A percentile compares a stretch with the other conserved stretches of the same genome.
These are phyloP conservation scores for Argyrosomus regius DNA, from an alignment of 2,797 vertebrate genomes.

Conservation along the genomic window DNA sequence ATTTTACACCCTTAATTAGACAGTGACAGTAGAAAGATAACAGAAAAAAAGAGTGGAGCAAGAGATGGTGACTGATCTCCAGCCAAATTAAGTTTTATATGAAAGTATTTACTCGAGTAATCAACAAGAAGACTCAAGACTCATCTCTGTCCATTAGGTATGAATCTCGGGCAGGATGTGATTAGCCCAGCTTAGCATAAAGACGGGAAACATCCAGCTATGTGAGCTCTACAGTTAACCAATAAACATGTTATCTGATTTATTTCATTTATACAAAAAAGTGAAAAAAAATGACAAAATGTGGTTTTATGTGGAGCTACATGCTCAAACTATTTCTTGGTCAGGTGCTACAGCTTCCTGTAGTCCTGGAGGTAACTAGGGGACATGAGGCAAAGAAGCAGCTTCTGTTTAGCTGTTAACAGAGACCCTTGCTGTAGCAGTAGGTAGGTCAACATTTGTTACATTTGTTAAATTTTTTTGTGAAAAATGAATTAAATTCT, in stretches of 20 bases:
- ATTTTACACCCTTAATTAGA: background rate
- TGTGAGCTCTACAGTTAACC: background rate
- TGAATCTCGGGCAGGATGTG: background rate
- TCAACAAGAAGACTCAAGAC: background rate
- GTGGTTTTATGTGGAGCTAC: too few relatives aligned
- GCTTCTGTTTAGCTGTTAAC: background rate
- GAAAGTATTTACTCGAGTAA: background rate
- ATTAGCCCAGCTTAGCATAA: constrained; percentile 2
- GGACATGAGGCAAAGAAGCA: background rate
- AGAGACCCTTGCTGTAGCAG: background rate
- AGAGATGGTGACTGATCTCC: background rate
- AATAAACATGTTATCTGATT: background rate
- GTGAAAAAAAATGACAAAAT: too few relatives aligned
- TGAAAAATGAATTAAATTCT: too few relatives aligned
- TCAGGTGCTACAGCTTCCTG: background rate
- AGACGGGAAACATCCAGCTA: background rate
- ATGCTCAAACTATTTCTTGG: background rate
- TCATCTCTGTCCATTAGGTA: background rate
- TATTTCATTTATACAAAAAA: background rate
- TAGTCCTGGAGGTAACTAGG: background rate
- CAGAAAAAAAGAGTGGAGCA: background rate
- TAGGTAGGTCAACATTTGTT: background rate
- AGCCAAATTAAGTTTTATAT: background rate
- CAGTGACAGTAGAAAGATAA: background rate
- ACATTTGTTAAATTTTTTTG: background rate